phyloP scores from a whole-genome alignment of 1,140 invertebrate species.

The Bombus consobrinus region DNA sequence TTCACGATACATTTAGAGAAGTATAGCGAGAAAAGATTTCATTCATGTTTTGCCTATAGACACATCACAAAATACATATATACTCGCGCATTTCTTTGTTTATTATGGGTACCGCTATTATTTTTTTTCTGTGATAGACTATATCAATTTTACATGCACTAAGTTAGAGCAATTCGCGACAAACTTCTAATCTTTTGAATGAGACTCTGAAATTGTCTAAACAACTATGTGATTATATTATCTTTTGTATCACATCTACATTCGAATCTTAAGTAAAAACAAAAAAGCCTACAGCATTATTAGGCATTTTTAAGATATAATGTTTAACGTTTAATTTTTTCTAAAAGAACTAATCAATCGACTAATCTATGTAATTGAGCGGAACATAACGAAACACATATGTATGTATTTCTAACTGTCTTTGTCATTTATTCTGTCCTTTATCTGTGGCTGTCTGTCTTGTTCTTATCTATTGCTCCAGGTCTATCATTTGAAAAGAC shows the following conservation, averaged over 20 bases:
- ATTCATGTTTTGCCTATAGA: background rate
- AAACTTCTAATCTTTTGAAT: constrained; percentile 16
- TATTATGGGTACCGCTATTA: background rate
- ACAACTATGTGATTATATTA: background rate
- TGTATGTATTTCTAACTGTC: background rate
- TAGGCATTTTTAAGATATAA: background rate
- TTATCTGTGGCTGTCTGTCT: background rate
- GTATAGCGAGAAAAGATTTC: background rate
- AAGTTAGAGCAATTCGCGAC: background rate
- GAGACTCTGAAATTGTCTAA: background rate
- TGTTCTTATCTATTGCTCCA: background rate
- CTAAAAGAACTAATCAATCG: background rate
- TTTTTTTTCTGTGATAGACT: background rate
- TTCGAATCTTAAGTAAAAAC: constrained; percentile 13
- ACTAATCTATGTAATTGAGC: constrained; percentile 12
- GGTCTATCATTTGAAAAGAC: background rate
- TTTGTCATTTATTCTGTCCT: background rate
- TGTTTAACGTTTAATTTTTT: background rate
- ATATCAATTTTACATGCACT: constrained; percentile 16
- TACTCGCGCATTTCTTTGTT: background rate
- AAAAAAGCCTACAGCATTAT: background rate
- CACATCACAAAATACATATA: background rate
- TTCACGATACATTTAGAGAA: constrained; percentile 6
- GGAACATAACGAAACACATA: constrained; percentile 36
- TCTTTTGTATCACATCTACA: background rate